A percentile compares a stretch with the other conserved stretches of the same genome.
Conservation (phyloP, 2,113 vertebrate genomes). For the Antidorcas marsupialis region DNA sequence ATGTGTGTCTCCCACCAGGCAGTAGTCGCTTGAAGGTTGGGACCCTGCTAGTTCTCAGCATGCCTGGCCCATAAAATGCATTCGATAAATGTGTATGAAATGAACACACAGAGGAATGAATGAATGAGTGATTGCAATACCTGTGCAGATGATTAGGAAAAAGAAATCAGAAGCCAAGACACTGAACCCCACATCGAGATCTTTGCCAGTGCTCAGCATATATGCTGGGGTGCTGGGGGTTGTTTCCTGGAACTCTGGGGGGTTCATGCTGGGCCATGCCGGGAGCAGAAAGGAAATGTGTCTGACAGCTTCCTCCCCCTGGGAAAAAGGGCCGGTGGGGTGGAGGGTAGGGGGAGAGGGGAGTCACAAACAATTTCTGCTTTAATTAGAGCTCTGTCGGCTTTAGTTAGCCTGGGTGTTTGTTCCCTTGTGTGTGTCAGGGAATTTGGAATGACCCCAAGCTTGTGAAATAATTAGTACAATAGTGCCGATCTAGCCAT, state of each 20-base stretch:
- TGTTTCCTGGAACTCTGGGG: background rate
- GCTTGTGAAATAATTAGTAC: constrained; percentile 91
- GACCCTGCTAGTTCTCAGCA: background rate
- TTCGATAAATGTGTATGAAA: background rate
- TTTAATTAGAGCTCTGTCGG: constrained; percentile 78
- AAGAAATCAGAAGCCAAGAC: background rate
- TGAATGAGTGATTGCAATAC: background rate
- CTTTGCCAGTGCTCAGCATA: background rate
- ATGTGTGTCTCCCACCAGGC: background rate
- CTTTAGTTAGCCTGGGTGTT: constrained; percentile 75
- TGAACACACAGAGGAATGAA: background rate
- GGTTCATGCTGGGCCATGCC: background rate
- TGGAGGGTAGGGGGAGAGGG: background rate
- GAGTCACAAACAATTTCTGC: constrained; percentile 69
- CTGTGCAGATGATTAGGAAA: background rate
- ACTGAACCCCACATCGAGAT: background rate
- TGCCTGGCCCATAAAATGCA: background rate
- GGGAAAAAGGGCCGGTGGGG: background rate
- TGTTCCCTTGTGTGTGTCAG: constrained; percentile 76
- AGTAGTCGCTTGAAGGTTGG: background rate
- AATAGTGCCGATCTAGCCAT: constrained; percentile 89
- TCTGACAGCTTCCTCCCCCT: constrained; percentile 14
- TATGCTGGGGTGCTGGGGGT: accelerated
- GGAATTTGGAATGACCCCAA: constrained; percentile 81
- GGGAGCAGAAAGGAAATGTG: background rate